Evolutionary conservation across 2,797 vertebrate species (phyloP), one percentile per base, ranked within the genome.

Genomic region (Ataeniobius toweri): DNA sequence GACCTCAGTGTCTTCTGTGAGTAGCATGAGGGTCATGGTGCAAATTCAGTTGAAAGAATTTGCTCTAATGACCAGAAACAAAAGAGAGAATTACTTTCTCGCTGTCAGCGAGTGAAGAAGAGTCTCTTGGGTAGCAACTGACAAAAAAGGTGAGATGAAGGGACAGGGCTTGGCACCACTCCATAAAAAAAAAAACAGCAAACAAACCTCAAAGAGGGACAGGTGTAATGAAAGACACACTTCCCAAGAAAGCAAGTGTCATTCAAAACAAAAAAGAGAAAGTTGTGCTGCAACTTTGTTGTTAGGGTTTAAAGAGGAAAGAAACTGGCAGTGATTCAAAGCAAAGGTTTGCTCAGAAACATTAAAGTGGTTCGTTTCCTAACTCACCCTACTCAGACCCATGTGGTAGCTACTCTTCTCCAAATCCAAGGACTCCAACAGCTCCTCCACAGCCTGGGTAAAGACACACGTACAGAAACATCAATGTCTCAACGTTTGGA

Each of bases 331-430:
- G 77, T 4, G n/a, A 73, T 76, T 82, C 80, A 73, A 79, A 79
- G 69, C 39, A 75, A 80, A 72, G 76, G 65, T 85, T 87, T 75
- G 74, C 78, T 85, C 76, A 76, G 71, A 56, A 10, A 74, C 85
- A 82, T 84, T 72, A 72, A 86, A 80, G 71, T n/a, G 75, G 77
- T 80, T 85, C 73, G 73, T 76, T 86, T 81, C 77, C 39, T 84
- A 85, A 93, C 97, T 90, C 94, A 99, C 98, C 96, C 97, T 95
- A 88, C 98, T 99, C 83, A 99, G 89, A 63, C 98, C 98, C 97
- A 99, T 97, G 94, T 98, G 97, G 90, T 96, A 98, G 91, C 96
- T 98, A 95, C 96, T 99, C 92, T 97, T 98, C 93, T 99, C 98
- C 92, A 99, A 94, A 82, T 99, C 98, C 96, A 99, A 89, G 0